Conservation (phyloP, 2,113 vertebrate species). For the Dissostichus mawsoni region DNA sequence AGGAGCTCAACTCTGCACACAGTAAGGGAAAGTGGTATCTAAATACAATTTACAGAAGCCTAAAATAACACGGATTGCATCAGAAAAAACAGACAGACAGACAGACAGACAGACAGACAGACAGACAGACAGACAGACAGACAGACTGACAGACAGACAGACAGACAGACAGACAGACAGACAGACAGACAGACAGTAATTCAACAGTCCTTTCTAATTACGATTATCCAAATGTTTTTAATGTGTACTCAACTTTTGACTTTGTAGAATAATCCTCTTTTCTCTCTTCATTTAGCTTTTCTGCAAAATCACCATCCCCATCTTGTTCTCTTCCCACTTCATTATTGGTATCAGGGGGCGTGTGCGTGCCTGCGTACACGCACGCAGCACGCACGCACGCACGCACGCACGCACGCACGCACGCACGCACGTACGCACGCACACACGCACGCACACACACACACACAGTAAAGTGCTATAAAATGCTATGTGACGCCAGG, state of each 20-base stretch:
- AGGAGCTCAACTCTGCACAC: conserved; percentile 44
- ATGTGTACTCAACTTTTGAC: conserved; percentile 51
- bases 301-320: conserved; percentile 31
- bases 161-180: not conserved
- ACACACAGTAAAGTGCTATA: conserved; percentile 12
- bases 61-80: conserved; percentile 44
- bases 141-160: not conserved
- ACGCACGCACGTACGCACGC: too few relatives aligned
- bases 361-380: not conserved
- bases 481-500: conserved; percentile 10
- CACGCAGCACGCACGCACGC: too few relatives aligned
- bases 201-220: not conserved
- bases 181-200: not conserved
- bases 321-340: conserved; percentile 39
- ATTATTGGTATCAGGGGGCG: conserved; percentile 19
- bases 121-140: not conserved
- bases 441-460: too few relatives aligned
- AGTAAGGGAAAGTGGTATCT: conserved; percentile 24
- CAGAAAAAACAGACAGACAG: not conserved
- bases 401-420: too few relatives aligned
- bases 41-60: conserved; percentile 42
- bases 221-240: conserved; percentile 25
- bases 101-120: too few relatives aligned
- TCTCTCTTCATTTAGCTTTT: conserved; percentile 42
- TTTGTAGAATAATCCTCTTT: conserved; percentile 63